Evolutionary conservation across 2,113 vertebrate genomes (phyloP).

Genomic region (Gavialis gangeticus): DNA sequence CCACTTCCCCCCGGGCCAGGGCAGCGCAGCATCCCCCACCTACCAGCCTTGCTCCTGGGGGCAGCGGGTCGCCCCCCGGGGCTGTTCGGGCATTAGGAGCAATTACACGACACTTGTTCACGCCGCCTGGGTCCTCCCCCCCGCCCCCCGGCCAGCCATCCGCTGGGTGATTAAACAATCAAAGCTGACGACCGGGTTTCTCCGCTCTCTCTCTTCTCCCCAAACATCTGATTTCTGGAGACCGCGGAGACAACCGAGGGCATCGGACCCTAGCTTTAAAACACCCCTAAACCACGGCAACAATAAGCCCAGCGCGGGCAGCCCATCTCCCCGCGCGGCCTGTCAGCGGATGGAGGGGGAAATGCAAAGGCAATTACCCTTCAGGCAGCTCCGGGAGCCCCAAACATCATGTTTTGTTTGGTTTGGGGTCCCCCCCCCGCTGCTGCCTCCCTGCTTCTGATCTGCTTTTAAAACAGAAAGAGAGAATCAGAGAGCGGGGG

Average conservation of each 20-base stretch:
- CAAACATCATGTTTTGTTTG: too few species aligned
- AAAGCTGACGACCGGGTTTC: neutral
- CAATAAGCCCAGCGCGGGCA: neutral
- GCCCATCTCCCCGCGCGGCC: neutral
- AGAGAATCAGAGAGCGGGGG: neutral
- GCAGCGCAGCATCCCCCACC: too few species aligned
- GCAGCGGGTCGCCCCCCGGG: neutral
- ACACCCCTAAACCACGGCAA: neutral
- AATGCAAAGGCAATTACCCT: neutral
- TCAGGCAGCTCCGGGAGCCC: neutral
- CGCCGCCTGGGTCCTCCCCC: neutral
- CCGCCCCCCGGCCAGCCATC: neutral
- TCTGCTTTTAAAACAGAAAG: too few species aligned
- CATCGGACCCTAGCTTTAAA: conserved; percentile 2
- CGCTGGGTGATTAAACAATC: neutral
- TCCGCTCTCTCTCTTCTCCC: neutral
- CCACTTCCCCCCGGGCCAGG: neutral
- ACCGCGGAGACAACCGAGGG: conserved; percentile 13
- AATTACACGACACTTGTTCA: neutral
- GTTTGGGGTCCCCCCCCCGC: neutral
- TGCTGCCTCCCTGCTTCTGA: neutral
- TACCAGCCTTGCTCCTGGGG: neutral
- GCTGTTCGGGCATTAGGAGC: neutral
- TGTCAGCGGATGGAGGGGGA: neutral
- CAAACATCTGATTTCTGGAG: neutral